Evolutionary conservation across 2,888 invertebrate genomes (phyloP).

Genomic region (Polyommatus iphigenia): DNA sequence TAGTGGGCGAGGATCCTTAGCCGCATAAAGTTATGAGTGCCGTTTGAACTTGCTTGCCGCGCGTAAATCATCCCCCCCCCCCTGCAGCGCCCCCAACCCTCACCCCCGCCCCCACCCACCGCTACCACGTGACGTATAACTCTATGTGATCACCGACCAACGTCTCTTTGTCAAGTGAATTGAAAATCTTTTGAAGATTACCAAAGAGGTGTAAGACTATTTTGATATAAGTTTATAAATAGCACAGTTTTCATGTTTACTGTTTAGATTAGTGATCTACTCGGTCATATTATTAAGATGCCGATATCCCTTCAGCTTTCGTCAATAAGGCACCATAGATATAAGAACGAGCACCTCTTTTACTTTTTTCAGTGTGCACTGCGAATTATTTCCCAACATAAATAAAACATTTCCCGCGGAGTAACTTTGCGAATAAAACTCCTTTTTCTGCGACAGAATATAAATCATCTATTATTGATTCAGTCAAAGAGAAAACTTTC

Average conservation of each 20-base stretch:
- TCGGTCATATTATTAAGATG: no score
- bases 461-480: constrained; percentile 32
- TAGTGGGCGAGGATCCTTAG: constrained; percentile 45
- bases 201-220: neutral
- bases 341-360: neutral
- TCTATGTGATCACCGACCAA: neutral
- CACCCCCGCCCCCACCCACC: neutral
- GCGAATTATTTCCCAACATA: neutral
- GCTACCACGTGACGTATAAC: neutral
- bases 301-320: neutral
- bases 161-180: neutral
- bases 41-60: constrained; percentile 49
- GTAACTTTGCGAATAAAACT: constrained; percentile 1
- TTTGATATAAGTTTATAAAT: no score
- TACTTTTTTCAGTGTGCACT: neutral
- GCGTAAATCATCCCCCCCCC: constrained; percentile 25
- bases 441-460: constrained; percentile 10
- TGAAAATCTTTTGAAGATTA: neutral
- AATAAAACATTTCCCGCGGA: neutral
- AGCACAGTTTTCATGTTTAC: no score
- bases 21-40: constrained; percentile 58
- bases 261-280: no score
- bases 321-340: neutral
- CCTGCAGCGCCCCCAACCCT: neutral
- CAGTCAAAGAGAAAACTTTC: constrained; percentile 26